Evolutionary conservation across 1,140 invertebrate genomes (phyloP).

Genomic region (Drosophila bocqueti): DNA sequence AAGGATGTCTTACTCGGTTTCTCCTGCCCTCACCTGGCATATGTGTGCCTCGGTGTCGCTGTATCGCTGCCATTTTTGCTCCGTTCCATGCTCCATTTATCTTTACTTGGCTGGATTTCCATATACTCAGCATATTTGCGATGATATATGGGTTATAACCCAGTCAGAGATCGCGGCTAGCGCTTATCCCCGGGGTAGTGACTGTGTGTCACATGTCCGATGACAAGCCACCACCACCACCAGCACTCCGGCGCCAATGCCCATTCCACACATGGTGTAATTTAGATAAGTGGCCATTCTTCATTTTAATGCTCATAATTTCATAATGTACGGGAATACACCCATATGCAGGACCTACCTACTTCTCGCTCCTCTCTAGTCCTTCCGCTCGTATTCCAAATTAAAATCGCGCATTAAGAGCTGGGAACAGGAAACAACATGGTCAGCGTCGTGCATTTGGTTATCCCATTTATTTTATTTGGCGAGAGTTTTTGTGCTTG

Average conservation of each 20-base stretch:
- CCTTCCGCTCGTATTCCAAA: slow-evolving; percentile 35
- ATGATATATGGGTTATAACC: slow-evolving; percentile 74
- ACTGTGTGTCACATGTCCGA: slow-evolving; percentile 64
- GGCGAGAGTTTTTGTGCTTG: slow-evolving; percentile 64
- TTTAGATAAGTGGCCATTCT: slow-evolving; percentile 85
- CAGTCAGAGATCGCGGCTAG: slow-evolving; percentile 53
- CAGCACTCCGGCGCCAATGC: slow-evolving; percentile 1
- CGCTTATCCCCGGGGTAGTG: slow-evolving; percentile 39
- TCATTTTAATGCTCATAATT: slow-evolving; percentile 85
- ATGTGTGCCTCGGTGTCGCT: slow-evolving; percentile 32
- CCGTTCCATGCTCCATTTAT: slow-evolving; percentile 74
- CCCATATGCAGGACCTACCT: slow-evolving; percentile 62
- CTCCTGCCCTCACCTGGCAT: slow-evolving; percentile 35
- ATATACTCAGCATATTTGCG: slow-evolving; percentile 80
- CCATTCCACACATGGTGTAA: slow-evolving; percentile 76
- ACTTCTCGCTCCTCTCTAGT: background rate
- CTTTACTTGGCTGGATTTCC: slow-evolving; percentile 67
- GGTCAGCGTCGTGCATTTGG: slow-evolving; percentile 70
- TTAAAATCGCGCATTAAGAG: slow-evolving; percentile 69
- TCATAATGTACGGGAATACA: slow-evolving; percentile 75
- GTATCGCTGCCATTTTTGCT: slow-evolving; percentile 69
- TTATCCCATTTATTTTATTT: slow-evolving; percentile 72
- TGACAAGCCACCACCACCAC: slow-evolving; percentile 50
- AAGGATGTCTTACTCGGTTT: slow-evolving; percentile 39
- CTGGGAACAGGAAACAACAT: slow-evolving; percentile 60